Base-by-base conservation (phyloP, 2,888 invertebrate genomes). In the Pammene fasciana region DNA sequence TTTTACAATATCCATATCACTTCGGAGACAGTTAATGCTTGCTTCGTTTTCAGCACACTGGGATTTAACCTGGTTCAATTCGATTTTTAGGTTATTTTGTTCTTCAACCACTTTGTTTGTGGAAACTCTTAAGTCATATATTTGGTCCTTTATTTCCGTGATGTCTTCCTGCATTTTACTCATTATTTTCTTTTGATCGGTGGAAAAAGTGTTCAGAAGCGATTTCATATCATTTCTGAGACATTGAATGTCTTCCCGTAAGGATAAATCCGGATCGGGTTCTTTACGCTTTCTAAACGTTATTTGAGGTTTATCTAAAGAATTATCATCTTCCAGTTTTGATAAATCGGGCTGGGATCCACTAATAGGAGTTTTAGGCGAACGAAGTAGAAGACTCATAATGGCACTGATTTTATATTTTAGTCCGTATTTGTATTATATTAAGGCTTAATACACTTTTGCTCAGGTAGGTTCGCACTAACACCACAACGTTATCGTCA, bases 211-310 rank as follows among this genome's bases (percentile, higher is more conserved):
- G 26, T 13, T 1, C 5, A 59, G 5, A 1, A 59, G 45, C 2
- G 45, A 18, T 16, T 34, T 59, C 34, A 61, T 36, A 0, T 61
- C 61, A 38, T 48, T 61, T 10, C 36, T n/a, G 10, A 61, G 61
- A 3, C 7, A 11, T 59, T 59, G 11, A 18, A 59, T 59, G 9
- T 59, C 59, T 45, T 45, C 1, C 0, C 26, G 43, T 48, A 34
- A n/a, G 0, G 34, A 48, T 7, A 10, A 46, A 16, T 61, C 48
- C 11, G 59, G 61, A 2, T 48, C 48, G 14, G 61, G 61, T 61
- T 61, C 48, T 48, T 61, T 48, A 61, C 61, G 36, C 36, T 48
- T 61, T 34, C 61, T 0, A 13, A 16, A 61, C 9, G 45, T 59
- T 59, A 36, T 5, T 61, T 48, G 26, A 0, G 10, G 36, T 14